Percentiles rank a stretch among this genome's conserved stretches.
phyloP scores from a whole-genome alignment of 2,113 vertebrate genomes.

The Gobiocypris rarus region DNA sequence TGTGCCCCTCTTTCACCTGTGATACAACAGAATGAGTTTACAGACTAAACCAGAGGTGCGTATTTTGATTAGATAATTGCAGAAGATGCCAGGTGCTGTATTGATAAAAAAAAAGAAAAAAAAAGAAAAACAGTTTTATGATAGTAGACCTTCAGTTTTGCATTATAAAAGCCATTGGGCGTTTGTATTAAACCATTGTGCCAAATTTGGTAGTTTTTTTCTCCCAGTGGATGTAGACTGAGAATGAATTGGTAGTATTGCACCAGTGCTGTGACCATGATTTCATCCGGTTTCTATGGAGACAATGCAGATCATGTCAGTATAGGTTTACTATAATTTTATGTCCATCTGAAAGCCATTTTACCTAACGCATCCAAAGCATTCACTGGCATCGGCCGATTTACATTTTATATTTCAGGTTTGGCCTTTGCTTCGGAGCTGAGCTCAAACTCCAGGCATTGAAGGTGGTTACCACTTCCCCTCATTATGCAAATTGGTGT shows the following conservation, averaged over 20 bases:
- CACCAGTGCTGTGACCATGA: constrained; percentile 55
- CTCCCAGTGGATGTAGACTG: not conserved
- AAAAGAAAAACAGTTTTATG: too few relatives aligned
- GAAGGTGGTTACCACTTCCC: constrained; percentile 28
- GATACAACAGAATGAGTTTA: not conserved
- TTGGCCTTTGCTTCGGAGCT: constrained; percentile 1
- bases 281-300: constrained; percentile 75
- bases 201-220: constrained; percentile 14
- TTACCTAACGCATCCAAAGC: not conserved
- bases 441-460: not conserved
- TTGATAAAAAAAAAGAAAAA: not conserved
- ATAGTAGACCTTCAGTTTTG: not conserved
- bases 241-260: constrained; percentile 35
- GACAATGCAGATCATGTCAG: constrained; percentile 54
- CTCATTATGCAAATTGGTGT: constrained; percentile 33
- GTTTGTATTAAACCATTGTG: not conserved
- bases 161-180: not conserved
- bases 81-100: not conserved
- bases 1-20: not conserved
- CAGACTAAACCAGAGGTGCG: not conserved
- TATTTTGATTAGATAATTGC: constrained; percentile 17
- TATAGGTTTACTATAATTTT: constrained; percentile 52
- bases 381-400: not conserved
- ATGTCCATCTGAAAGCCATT: constrained; percentile 27
- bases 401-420: not conserved